Evolutionary conservation across 2,797 vertebrate genomes (phyloP).

Genomic region (Neosilurus mollespiculum): DNA sequence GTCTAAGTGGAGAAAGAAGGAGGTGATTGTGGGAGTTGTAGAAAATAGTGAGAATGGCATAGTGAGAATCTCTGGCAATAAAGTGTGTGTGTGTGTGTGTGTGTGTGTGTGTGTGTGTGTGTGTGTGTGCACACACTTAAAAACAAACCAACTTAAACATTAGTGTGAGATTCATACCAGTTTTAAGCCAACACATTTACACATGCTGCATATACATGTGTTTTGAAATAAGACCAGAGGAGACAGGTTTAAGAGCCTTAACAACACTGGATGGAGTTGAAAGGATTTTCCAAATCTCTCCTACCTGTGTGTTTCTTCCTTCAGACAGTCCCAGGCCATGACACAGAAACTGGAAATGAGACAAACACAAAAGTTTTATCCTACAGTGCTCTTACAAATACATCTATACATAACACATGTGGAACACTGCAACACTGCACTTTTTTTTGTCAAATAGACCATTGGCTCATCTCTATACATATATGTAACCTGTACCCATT

Average conservation of each 20-base stretch:
- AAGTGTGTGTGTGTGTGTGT: not conserved
- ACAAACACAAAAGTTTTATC: slow-evolving; percentile 39
- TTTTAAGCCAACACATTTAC: slow-evolving; percentile 9
- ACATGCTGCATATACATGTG: slow-evolving; percentile 1
- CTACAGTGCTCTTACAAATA: not conserved
- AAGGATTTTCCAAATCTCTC: not conserved
- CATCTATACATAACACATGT: not conserved
- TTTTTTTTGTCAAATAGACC: slow-evolving; percentile 14
- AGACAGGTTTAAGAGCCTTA: not conserved
- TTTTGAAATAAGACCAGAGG: slow-evolving; percentile 19
- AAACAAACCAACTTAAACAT: slow-evolving; percentile 55
- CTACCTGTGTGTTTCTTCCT: slow-evolving; percentile 57
- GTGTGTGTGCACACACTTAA: slow-evolving; percentile 53
- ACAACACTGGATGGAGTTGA: not conserved
- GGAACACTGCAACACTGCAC: not conserved
- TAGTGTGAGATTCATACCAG: slow-evolving; percentile 45
- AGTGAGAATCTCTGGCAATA: not conserved
- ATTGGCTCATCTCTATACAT: not conserved
- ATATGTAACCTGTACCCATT: not conserved
- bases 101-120: too few species aligned
- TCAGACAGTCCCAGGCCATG: slow-evolving; percentile 39
- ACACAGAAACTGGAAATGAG: slow-evolving; percentile 49
- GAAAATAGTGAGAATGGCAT: too few species aligned
- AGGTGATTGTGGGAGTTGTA: not conserved
- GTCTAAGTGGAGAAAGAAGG: slow-evolving; percentile 21